Evolutionary conservation across 2,888 invertebrate species (phyloP), one percentile per base, ranked within the genome.

Genomic region (Osmoderma eremita): DNA sequence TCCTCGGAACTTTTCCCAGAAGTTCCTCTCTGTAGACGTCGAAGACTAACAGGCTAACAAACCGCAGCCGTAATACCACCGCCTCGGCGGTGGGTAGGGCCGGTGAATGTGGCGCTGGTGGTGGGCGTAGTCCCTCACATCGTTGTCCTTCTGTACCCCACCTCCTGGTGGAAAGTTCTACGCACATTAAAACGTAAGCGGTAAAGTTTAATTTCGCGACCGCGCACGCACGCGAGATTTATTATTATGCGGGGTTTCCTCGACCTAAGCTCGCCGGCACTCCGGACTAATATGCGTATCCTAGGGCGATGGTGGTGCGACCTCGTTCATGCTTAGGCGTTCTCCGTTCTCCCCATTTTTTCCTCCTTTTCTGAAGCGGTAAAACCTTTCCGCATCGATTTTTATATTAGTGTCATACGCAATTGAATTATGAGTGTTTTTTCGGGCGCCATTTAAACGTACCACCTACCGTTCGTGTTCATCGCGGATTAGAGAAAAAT

Each of bases 331-430:
- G 30, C 30, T 10, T 30, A 30, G 8, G 30, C 30, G 30, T 5
- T 30, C 30, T 30, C 6, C 30, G 30, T 30, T 30, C 30, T n/a
- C 30, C 30, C 30, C 12, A 15, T 18, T 15, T 10, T 15, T 36
- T 6, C 51, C 8, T 15, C 18, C 15, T 17, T 18, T 12, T 17
- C 5, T 38, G 12, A 38, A 41, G 24, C 24, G 36, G 30, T 61
- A 45, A 45, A 45, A 61, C 45, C 58, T 24, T 18, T 17, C 36
- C 30, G 24, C 24, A 61, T 61, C 45, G 58, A 61, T 61, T 61
- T 61, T 61, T 45, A 61, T 61, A 61, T 61, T 61, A 61, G 58
- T 41, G 58, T 61, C 58, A 61, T 61, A 61, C 17, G 45, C 58
- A 61, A 61, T 61, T 61, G 58, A 61, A 61, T 61, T 61, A 61